Evolutionary conservation across 2,113 vertebrate genomes (phyloP), one percentile per base, ranked within the genome.

Genomic region (Taxidea taxus): DNA sequence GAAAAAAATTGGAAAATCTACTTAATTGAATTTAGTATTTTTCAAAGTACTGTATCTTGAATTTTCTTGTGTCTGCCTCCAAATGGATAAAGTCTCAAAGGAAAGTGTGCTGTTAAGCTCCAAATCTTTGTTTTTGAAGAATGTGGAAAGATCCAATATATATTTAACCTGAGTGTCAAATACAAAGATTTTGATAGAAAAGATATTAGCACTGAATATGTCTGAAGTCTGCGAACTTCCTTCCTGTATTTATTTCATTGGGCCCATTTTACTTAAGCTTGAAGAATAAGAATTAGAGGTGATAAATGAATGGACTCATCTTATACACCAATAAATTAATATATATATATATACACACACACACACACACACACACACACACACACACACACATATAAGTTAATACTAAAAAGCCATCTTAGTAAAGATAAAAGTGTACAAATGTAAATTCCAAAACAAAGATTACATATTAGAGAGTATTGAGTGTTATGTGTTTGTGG

Each of bases 391-490:
- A n/a, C n/a, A n/a, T 29, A 14, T 25, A 62, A 47, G 21, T 83
- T 78, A 92, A 51, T 54, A 49, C 37, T 37, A 90, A 68, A 92
- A 94, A 37, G 21, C 2, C 34, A n/a, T 54, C 25, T 82, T 77
- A 70, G 78, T 29, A 58, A 74, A 87, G 44, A 47, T 12, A 90
- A 47, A 90, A 47, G 2, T 77, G 9, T 49, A 86, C 0, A 39
- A 54, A 92, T 87, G 77, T 75, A 51, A 68, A 82, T 83, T 90
- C 70, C 62, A 90, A 87, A 88, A 92, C 37, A 80, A 87, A 92
- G 47, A 81, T 14, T 39, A 60, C 6, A 18, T 56, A 77, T 80
- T 42, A 64, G n/a, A 90, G 56, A 75, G 25, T 42, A 87, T 0
- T 77, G 58, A 95, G 20, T 18, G 31, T 25, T 64, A 58, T 37